Conservation (phyloP, 2,113 vertebrate genomes). For the Trogon surrucura region DNA sequence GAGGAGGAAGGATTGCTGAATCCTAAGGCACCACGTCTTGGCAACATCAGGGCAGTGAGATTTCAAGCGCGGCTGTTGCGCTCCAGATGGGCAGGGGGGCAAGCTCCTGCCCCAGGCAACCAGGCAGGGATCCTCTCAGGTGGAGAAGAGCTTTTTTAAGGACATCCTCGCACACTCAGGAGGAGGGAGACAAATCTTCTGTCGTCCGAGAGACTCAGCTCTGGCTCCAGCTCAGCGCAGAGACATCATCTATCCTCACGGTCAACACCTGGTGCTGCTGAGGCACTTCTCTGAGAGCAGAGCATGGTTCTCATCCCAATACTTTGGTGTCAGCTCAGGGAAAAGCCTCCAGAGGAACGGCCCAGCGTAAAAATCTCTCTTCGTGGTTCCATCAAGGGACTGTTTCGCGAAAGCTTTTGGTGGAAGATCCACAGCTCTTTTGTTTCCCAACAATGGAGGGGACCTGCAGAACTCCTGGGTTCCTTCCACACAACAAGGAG, state of each 20-base stretch:
- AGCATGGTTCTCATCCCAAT: not conserved
- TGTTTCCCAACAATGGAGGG: not conserved
- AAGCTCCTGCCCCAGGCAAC: not conserved
- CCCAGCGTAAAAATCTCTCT: not conserved
- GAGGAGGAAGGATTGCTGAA: not conserved
- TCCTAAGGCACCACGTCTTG: not conserved
- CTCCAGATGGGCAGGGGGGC: not conserved
- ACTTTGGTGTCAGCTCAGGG: not conserved
- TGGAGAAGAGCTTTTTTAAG: not conserved
- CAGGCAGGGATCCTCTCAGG: not conserved
- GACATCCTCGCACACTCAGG: not conserved
- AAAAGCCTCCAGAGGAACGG: not conserved
- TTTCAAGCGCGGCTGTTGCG: not conserved
- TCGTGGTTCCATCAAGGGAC: not conserved
- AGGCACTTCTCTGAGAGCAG: conserved; percentile 10
- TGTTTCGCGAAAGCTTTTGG: conserved; percentile 4
- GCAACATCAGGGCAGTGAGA: not conserved
- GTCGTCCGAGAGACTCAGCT: not conserved
- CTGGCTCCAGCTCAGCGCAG: not conserved
- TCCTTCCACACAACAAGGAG: not conserved
- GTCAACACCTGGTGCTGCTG: not conserved
- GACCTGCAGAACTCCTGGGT: not conserved
- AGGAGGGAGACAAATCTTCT: not conserved
- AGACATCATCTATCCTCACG: conserved; percentile 11
- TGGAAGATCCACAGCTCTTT: conserved; percentile 20